Evolutionary conservation across 2,888 invertebrate species (phyloP).

Genomic region (Ophioninae sp.): DNA sequence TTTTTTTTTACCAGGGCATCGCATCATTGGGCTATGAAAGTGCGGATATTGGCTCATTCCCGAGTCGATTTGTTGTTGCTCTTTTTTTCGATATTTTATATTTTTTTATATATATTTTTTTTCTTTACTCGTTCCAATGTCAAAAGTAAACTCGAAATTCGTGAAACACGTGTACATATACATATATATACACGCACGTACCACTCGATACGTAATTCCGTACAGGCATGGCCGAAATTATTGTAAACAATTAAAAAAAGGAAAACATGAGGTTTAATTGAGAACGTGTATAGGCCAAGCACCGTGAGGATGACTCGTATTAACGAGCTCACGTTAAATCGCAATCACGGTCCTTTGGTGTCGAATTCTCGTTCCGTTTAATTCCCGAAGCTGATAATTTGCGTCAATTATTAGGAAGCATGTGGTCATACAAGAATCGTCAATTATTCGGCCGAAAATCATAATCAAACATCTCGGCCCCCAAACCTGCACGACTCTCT

Average conservation of each 20-base stretch:
- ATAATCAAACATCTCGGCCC: conserved; percentile 12
- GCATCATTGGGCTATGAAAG: conserved; percentile 40
- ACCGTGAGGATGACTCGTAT: conserved; percentile 12
- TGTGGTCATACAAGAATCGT: background rate
- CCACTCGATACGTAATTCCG: background rate
- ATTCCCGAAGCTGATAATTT: conserved; percentile 3
- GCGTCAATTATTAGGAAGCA: background rate
- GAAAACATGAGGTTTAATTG: conserved; percentile 1
- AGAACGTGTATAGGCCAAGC: conserved; percentile 32
- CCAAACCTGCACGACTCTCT: background rate
- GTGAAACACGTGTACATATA: background rate
- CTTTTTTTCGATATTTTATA: conserved; percentile 10
- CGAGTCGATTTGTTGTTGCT: conserved; percentile 31
- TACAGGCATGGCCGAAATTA: background rate
- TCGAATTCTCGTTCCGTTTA: background rate
- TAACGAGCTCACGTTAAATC: background rate
- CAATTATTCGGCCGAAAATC: background rate
- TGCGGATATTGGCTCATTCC: conserved; percentile 31
- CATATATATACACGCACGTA: background rate
- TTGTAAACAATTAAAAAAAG: background rate
- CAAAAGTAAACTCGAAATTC: background rate
- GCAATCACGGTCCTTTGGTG: background rate
- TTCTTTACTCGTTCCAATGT: background rate
- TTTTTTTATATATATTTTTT: no score
- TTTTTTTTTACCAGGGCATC: conserved; percentile 25